phyloP scores from a whole-genome alignment of 2,888 invertebrate genomes.

The Nudaria mundana region DNA sequence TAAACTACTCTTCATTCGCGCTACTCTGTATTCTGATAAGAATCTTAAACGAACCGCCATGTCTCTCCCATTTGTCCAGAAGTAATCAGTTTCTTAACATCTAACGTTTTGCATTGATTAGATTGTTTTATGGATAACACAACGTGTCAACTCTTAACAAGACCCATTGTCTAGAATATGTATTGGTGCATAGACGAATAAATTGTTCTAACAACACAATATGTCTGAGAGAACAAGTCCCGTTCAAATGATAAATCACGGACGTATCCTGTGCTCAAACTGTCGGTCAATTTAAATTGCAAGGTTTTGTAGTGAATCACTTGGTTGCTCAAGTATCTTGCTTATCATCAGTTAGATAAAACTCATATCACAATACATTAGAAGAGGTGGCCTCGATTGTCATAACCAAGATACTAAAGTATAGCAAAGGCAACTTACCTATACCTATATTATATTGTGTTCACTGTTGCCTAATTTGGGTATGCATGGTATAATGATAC shows the following conservation, averaged over 20 bases:
- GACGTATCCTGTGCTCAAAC: constrained; percentile 35
- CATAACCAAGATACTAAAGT: no score
- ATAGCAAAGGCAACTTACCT: no score
- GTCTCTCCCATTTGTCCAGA: constrained; percentile 45
- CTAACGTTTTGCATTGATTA: constrained; percentile 54
- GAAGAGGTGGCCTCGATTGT: not conserved
- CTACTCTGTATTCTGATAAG: constrained; percentile 50
- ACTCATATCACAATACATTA: not conserved
- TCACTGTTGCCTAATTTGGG: no score
- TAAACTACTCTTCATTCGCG: constrained; percentile 49
- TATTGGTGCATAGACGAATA: constrained; percentile 41
- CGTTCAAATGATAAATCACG: constrained; percentile 43
- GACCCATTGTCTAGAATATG: constrained; percentile 50
- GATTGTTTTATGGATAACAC: constrained; percentile 54
- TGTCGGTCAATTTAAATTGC: constrained; percentile 31
- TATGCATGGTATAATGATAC: no score
- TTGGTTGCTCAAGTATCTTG: constrained; percentile 6
- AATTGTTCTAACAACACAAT: constrained; percentile 44
- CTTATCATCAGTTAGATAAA: not conserved
- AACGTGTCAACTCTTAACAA: constrained; percentile 51
- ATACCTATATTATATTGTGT: no score
- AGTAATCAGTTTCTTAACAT: constrained; percentile 54
- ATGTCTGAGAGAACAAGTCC: constrained; percentile 42
- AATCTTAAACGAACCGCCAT: constrained; percentile 45
- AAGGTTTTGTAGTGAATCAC: constrained; percentile 22